These are phyloP conservation scores for Spilarctia lutea DNA, from an alignment of 2,888 invertebrate species.

Conservation along the genomic window DNA sequence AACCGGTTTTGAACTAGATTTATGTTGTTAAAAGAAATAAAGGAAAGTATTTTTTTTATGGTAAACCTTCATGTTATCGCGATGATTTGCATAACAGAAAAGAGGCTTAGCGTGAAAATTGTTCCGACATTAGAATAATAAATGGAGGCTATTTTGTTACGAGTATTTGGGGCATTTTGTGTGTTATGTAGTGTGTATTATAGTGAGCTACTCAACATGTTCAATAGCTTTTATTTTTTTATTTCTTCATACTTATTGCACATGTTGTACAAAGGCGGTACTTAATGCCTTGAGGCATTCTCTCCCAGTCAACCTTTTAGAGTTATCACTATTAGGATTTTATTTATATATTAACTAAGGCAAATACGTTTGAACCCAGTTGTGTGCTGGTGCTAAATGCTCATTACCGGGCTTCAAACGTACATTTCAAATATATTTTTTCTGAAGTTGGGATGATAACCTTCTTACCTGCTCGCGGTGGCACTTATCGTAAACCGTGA, in stretches of 20 bases:
- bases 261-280: too few relatives aligned
- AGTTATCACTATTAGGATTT: background rate
- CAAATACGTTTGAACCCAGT: too few relatives aligned
- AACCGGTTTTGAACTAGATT: constrained; percentile 33
- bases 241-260: too few relatives aligned
- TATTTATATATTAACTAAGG: background rate
- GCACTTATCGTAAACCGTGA: background rate
- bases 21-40: constrained; percentile 23
- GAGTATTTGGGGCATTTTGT: constrained; percentile 3
- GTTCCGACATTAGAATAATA: constrained; percentile 22
- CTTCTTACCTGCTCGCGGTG: too few relatives aligned
- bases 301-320: too few relatives aligned
- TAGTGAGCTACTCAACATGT: background rate
- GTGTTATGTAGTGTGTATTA: background rate
- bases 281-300: too few relatives aligned
- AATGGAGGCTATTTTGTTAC: constrained; percentile 14
- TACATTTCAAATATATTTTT: too few relatives aligned
- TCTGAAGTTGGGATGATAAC: too few relatives aligned
- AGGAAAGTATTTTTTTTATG: constrained; percentile 16
- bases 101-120: constrained; percentile 32
- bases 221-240: background rate
- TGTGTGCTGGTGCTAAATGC: too few relatives aligned
- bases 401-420: too few relatives aligned
- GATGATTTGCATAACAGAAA: constrained; percentile 46
- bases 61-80: constrained; percentile 25